A percentile compares a stretch with the other conserved stretches of the same genome.
Conservation (phyloP, 2,797 vertebrate species). For the Sciaenops ocellatus region DNA sequence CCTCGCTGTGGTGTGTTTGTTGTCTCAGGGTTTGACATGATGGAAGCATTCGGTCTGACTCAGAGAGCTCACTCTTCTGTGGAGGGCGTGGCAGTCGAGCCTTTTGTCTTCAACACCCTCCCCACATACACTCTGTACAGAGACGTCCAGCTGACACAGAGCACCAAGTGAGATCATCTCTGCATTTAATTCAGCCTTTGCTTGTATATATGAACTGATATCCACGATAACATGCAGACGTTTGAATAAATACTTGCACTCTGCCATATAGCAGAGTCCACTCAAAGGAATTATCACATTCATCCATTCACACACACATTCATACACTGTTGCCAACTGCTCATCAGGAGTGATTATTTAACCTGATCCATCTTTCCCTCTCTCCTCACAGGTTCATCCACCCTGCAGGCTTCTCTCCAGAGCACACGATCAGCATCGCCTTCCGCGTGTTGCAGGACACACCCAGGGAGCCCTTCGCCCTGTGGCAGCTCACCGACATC, state of each 20-base stretch:
- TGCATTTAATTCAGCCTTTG: background rate
- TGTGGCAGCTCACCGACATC: slow-evolving; percentile 93
- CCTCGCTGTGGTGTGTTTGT: slow-evolving; percentile 11
- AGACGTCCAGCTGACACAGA: slow-evolving; percentile 91
- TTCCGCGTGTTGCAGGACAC: slow-evolving; percentile 91
- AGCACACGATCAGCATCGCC: slow-evolving; percentile 89
- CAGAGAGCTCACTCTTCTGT: slow-evolving; percentile 88
- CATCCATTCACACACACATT: background rate
- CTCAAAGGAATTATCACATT: too few species aligned
- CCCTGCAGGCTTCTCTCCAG: slow-evolving; percentile 86
- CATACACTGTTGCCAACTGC: too few species aligned
- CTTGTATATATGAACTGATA: background rate
- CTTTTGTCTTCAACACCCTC: slow-evolving; percentile 86
- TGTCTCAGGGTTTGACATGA: slow-evolving; percentile 92
- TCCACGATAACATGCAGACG: background rate
- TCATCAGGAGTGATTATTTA: background rate
- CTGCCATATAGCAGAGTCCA: too few species aligned
- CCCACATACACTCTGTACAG: slow-evolving; percentile 90
- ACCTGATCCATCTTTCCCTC: background rate
- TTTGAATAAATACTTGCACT: background rate
- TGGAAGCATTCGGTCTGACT: slow-evolving; percentile 93
- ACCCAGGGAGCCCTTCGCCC: slow-evolving; percentile 89
- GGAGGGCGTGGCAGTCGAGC: slow-evolving; percentile 90
- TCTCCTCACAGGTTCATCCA: slow-evolving; percentile 83
- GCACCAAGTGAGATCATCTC: slow-evolving; percentile 86